phyloP scores from a whole-genome alignment of 2,888 invertebrate species.

The Drosophila imparisetae region DNA sequence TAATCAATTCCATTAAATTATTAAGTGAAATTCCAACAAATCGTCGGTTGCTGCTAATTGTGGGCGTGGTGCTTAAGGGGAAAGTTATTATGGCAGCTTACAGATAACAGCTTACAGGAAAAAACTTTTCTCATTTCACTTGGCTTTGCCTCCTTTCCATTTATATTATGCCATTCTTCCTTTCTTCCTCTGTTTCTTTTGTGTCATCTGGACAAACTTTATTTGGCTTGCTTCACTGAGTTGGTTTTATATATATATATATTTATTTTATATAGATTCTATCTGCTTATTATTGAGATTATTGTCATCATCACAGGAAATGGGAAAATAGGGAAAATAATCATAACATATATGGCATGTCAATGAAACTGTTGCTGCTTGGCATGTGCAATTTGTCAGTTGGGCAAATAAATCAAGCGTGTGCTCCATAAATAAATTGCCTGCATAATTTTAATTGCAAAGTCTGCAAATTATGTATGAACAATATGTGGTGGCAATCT shows the following conservation, averaged over 20 bases:
- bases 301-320: constrained; percentile 51
- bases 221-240: constrained; percentile 37
- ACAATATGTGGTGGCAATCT: constrained; percentile 8
- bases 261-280: constrained; percentile 19
- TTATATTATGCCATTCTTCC: constrained; percentile 29
- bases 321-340: constrained; percentile 7
- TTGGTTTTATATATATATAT: not conserved
- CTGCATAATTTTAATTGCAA: constrained; percentile 50
- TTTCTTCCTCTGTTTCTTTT: constrained; percentile 12
- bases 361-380: constrained; percentile 22
- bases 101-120: constrained; percentile 28
- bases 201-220: constrained; percentile 31
- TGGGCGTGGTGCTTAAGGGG: constrained; percentile 18
- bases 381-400: constrained; percentile 28
- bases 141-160: constrained; percentile 34
- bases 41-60: constrained; percentile 56
- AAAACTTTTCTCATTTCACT: constrained; percentile 65
- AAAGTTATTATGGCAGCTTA: constrained; percentile 50
- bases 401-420: constrained; percentile 42
- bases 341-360: constrained; percentile 39
- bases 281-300: constrained; percentile 69
- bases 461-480: constrained; percentile 3
- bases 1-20: constrained; percentile 79
- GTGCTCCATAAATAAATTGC: constrained; percentile 47
- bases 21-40: constrained; percentile 51